These are phyloP conservation scores for Oryzias dopingdopingensis DNA, from an alignment of 2,797 vertebrate genomes.

Conservation along the genomic window DNA sequence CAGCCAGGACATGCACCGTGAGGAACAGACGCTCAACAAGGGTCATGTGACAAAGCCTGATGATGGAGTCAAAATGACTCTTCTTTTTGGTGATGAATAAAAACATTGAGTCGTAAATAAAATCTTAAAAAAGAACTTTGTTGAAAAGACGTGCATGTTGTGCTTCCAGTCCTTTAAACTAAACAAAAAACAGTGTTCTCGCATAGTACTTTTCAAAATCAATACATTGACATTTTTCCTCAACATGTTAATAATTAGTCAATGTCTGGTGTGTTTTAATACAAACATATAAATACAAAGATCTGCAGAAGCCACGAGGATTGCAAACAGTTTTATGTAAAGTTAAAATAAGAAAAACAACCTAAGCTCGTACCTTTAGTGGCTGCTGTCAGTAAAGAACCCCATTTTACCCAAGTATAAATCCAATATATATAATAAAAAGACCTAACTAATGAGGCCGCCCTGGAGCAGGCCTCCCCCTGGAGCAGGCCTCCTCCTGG, in stretches of 20 bases:
- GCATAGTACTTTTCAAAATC: neutral
- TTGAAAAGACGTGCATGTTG: too few species aligned
- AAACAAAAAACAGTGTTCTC: too few species aligned
- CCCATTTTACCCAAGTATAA: neutral
- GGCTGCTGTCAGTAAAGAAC: neutral
- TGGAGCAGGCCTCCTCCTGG: neutral
- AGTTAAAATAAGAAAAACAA: neutral
- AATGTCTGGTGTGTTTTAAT: neutral
- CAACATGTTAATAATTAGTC: neutral
- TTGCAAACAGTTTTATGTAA: neutral
- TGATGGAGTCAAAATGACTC: neutral
- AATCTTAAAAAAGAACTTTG: too few species aligned
- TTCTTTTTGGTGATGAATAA: too few species aligned
- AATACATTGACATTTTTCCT: neutral
- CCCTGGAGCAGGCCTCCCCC: neutral
- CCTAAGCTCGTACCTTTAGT: neutral
- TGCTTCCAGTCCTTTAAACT: too few species aligned
- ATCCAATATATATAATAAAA: neutral
- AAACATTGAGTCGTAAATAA: too few species aligned
- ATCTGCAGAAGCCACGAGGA: neutral
- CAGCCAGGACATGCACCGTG: slow-evolving; percentile 3
- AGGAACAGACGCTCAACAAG: neutral
- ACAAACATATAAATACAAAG: neutral
- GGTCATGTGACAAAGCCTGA: slow-evolving; percentile 17
- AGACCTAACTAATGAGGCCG: neutral